Percentiles rank a stretch among this genome's conserved stretches.
phyloP scores from a whole-genome alignment of 2,113 vertebrate species.

The Paratilapia polleni region DNA sequence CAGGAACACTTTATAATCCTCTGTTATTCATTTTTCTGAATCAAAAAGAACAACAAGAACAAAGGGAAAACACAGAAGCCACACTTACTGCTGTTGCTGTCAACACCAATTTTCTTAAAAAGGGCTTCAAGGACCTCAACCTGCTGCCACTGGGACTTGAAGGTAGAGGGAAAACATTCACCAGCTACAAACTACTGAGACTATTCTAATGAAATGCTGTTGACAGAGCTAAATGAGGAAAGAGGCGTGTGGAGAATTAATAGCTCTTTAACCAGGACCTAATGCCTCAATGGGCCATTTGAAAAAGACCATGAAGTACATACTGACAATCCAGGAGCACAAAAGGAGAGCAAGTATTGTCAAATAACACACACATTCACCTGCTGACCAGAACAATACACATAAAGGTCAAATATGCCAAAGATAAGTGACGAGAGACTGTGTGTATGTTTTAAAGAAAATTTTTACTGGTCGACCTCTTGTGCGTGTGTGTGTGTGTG shows the following conservation, averaged over 20 bases:
- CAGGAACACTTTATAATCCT: constrained; percentile 16
- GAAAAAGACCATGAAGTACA: constrained; percentile 32
- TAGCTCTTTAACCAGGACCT: constrained; percentile 43
- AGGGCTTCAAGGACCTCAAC: constrained; percentile 47
- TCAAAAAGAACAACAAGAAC: constrained; percentile 31
- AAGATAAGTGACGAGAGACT: neutral
- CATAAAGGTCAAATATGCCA: constrained; percentile 8
- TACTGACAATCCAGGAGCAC: constrained; percentile 34
- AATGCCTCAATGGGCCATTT: constrained; percentile 30
- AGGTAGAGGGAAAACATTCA: constrained; percentile 37
- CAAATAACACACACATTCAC: constrained; percentile 2
- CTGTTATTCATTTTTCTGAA: constrained; percentile 23
- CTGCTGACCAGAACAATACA: constrained; percentile 9
- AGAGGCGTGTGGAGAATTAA: constrained; percentile 50
- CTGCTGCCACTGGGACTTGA: constrained; percentile 17
- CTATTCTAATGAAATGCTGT: constrained; percentile 56
- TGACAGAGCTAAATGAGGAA: constrained; percentile 41
- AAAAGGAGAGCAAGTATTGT: neutral
- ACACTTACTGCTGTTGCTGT: constrained; percentile 46
- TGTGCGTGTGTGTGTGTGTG: neutral
- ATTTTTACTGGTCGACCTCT: neutral
- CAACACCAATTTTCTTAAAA: constrained; percentile 48
- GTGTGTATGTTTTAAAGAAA: neutral
- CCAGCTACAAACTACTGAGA: constrained; percentile 26
- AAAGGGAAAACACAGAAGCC: constrained; percentile 48